Conservation (phyloP, 2,888 invertebrate species). For the Camptogramma bilineatum region DNA sequence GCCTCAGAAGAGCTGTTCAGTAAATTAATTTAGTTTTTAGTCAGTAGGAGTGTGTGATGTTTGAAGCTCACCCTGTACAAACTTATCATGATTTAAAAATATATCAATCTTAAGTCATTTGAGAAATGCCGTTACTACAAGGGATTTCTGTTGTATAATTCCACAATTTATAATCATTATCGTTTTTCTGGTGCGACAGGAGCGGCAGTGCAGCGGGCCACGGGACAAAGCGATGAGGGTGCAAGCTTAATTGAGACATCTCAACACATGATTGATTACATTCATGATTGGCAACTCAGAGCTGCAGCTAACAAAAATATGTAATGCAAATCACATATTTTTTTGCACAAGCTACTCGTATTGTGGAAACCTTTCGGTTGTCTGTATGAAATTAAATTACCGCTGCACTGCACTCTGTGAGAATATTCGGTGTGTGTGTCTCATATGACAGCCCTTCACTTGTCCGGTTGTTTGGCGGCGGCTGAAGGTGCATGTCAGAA, state of each 20-base stretch:
- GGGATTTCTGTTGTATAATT: constrained; percentile 72
- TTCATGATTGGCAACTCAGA: constrained; percentile 74
- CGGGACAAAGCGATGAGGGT: constrained; percentile 58
- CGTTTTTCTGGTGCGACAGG: constrained; percentile 66
- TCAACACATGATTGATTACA: constrained; percentile 79
- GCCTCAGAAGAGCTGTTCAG: constrained; percentile 5
- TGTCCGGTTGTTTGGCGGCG: constrained; percentile 54
- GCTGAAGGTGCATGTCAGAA: constrained; percentile 61
- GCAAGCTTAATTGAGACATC: constrained; percentile 79
- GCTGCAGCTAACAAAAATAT: constrained; percentile 54
- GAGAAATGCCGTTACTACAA: constrained; percentile 61
- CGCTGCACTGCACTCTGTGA: constrained; percentile 68
- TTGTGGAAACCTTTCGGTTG: constrained; percentile 60
- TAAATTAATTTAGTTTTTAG: constrained; percentile 17
- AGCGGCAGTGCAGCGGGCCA: constrained; percentile 45
- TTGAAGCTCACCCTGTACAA: constrained; percentile 33
- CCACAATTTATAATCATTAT: constrained; percentile 80
- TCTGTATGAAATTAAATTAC: constrained; percentile 68
- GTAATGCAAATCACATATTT: constrained; percentile 68
- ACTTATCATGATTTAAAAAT: constrained; percentile 38
- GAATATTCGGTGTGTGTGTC: constrained; percentile 68
- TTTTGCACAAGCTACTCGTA: constrained; percentile 58
- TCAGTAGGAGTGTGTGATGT: constrained; percentile 12
- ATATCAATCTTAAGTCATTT: constrained; percentile 52
- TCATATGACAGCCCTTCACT: constrained; percentile 82